Conservation (phyloP, 2,797 vertebrate genomes). For the Sebastes hubbsi region DNA sequence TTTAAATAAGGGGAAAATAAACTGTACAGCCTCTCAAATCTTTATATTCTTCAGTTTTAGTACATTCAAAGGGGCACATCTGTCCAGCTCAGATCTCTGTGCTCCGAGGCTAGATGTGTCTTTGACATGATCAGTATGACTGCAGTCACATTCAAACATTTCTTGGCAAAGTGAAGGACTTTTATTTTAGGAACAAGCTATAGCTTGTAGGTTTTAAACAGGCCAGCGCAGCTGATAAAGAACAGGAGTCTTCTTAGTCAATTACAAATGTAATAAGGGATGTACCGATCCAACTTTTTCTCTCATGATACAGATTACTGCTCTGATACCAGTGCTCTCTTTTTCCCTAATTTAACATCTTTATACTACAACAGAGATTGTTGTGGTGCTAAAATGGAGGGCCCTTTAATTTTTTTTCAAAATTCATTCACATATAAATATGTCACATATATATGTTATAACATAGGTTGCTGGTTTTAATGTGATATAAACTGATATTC, state of each 20-base stretch:
- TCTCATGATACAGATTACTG: background rate
- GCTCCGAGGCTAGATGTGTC: conserved; percentile 23
- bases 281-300: background rate
- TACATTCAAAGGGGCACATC: background rate
- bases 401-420: too few species aligned
- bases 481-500: background rate
- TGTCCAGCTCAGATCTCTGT: conserved; percentile 32
- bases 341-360: background rate
- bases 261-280: background rate
- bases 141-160: conserved; percentile 55
- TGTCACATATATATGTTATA: background rate
- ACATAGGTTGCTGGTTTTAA: background rate
- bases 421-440: background rate
- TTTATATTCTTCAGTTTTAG: background rate
- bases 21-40: background rate
- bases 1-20: background rate
- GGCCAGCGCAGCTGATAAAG: background rate
- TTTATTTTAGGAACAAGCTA: conserved; percentile 29
- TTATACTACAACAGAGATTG: background rate
- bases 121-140: conserved; percentile 65
- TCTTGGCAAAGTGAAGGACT: conserved; percentile 34
- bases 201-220: background rate
- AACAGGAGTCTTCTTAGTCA: background rate
- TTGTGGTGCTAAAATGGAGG: background rate
- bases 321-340: background rate